Evolutionary conservation across 2,113 vertebrate genomes (phyloP), one percentile per base, ranked within the genome.

Genomic region (Phyllostomus hastatus): DNA sequence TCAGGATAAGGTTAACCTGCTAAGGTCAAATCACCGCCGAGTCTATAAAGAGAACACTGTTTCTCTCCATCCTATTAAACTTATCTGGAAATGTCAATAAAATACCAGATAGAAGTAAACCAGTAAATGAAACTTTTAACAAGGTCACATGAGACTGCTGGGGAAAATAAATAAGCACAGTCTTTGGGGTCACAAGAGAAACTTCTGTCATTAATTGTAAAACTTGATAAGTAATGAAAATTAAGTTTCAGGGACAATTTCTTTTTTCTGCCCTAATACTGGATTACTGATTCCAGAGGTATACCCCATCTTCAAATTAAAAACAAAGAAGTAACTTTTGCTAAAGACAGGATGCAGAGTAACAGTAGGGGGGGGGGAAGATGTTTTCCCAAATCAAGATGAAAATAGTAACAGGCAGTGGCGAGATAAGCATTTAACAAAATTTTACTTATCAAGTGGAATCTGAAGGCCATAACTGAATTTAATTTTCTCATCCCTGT

Each of bases 61-160:
- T 97, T 94, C 93, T 96, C 96, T 97, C 87, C 83, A 97, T 94
- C 97, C 97, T 97, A 97, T 98, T 98, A 97, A 97, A 98, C 92
- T 97, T 98, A 98, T 96, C 97, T 96, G 95, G 96, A 97, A 97
- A 97, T 98, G 96, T 97, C 97, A 97, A 97, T 97, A 97, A 97
- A 97, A 98, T 97, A 97, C 95, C 96, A 97, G 96, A 97, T 92
- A 97, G 96, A 97, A 96, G 88, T 79, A 97, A 97, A 96, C 95
- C 95, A 96, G 96, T 93, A 96, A 97, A 97, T 97, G 95, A 97
- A 86, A 94, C 97, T 97, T 98, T 97, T 97, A 97, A 96, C 96
- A 98, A 97, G 96, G 93, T 97, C 96, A 97, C 86, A 97, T 97
- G 94, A 95, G 92, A 95, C 95, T 96, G 78, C 0, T 91, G 97